phyloP scores from a whole-genome alignment of 2,113 vertebrate species.

The Gobiocypris rarus region DNA sequence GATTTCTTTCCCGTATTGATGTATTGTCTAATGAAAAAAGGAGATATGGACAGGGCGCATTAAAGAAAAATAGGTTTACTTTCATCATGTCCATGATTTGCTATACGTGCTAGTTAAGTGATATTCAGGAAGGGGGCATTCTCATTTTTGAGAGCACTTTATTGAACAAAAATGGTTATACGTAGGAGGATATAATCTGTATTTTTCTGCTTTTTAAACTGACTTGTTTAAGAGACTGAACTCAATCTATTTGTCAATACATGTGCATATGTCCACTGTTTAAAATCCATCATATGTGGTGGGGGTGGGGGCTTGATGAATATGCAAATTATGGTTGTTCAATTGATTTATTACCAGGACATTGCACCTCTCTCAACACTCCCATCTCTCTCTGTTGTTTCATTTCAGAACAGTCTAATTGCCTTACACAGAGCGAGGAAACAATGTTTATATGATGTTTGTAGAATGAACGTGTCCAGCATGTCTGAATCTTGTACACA shows the following conservation, averaged over 20 bases:
- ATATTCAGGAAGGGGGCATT: background rate
- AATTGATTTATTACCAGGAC: constrained; percentile 57
- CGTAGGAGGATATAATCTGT: background rate
- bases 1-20: background rate
- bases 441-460: constrained; percentile 26
- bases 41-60: background rate
- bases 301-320: constrained; percentile 43
- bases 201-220: background rate
- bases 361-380: constrained; percentile 29
- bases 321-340: constrained; percentile 58
- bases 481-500: constrained; percentile 23
- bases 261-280: constrained; percentile 7
- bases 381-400: constrained; percentile 34
- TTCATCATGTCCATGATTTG: background rate
- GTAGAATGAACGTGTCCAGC: constrained; percentile 30
- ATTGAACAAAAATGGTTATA: background rate
- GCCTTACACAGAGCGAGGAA: constrained; percentile 30
- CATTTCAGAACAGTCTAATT: constrained; percentile 46
- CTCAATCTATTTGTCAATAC: constrained; percentile 17
- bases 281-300: constrained; percentile 3
- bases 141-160: background rate
- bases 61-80: background rate
- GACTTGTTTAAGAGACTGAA: background rate
- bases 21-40: background rate
- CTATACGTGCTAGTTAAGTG: background rate